phyloP scores from a whole-genome alignment of 2,113 vertebrate genomes.

The Cyanistes caeruleus region DNA sequence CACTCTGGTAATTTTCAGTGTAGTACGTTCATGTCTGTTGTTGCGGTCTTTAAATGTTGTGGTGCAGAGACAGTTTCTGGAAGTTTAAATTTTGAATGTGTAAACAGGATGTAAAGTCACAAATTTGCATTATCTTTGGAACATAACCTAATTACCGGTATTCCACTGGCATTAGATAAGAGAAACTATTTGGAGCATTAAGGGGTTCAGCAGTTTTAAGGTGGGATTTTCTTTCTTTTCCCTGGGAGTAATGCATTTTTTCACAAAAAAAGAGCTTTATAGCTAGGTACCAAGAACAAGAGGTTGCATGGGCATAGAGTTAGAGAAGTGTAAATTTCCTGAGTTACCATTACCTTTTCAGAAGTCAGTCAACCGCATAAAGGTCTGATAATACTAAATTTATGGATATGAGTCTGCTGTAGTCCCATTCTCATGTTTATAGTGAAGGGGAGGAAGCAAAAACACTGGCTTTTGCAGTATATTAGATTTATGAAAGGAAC shows the following conservation, averaged over 20 bases:
- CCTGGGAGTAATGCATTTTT: background rate
- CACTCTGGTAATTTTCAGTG: slow-evolving; percentile 78
- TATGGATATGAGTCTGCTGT: background rate
- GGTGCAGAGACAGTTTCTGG: slow-evolving; percentile 12
- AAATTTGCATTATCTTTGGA: background rate
- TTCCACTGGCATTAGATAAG: background rate
- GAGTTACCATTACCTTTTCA: background rate
- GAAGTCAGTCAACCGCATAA: background rate
- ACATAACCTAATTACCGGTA: background rate
- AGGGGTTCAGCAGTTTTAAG: background rate
- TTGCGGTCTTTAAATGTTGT: background rate
- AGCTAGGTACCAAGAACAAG: background rate
- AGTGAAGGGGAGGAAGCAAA: background rate
- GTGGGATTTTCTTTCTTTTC: background rate
- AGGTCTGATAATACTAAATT: background rate
- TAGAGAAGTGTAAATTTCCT: background rate
- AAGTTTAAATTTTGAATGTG: slow-evolving; percentile 24
- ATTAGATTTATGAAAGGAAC: background rate
- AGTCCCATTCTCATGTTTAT: background rate
- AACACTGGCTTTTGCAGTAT: background rate
- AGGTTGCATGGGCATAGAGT: background rate
- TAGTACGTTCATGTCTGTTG: slow-evolving; percentile 45
- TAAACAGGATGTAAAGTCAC: background rate
- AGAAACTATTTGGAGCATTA: background rate
- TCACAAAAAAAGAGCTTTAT: background rate